phyloP scores from a whole-genome alignment of 2,888 invertebrate genomes.

The Keiferia lycopersicella region DNA sequence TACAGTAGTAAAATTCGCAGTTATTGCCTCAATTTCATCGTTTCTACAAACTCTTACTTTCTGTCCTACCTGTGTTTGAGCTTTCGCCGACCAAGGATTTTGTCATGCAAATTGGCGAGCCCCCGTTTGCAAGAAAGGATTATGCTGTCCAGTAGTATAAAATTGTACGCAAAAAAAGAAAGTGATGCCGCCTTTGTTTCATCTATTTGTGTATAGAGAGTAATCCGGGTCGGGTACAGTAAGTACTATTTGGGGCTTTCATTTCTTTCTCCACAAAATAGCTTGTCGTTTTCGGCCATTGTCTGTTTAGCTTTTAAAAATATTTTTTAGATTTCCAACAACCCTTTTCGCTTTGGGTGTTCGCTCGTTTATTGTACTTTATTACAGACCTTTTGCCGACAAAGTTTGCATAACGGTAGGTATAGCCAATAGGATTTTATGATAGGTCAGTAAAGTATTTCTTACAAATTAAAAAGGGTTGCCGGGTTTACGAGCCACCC shows the following conservation, averaged over 20 bases:
- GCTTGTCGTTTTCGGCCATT: conserved; percentile 50
- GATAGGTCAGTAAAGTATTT: conserved; percentile 44
- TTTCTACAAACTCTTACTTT: conserved; percentile 24
- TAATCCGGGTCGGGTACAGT: conserved; percentile 45
- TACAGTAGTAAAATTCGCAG: conserved; percentile 37
- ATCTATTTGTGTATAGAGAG: conserved; percentile 52
- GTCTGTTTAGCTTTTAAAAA: conserved; percentile 59
- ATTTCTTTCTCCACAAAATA: conserved; percentile 59
- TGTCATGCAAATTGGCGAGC: conserved; percentile 30
- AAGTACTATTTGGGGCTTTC: conserved; percentile 51
- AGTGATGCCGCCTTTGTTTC: conserved; percentile 54
- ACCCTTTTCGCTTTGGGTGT: conserved; percentile 66
- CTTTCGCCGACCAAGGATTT: conserved; percentile 10
- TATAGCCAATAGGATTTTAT: conserved; percentile 49
- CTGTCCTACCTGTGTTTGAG: conserved; percentile 6
- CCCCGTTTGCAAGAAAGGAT: conserved; percentile 34
- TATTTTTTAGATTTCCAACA: conserved; percentile 51
- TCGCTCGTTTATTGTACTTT: conserved; percentile 65
- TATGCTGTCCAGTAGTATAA: conserved; percentile 45
- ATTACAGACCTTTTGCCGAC: conserved; percentile 60
- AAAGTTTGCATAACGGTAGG: conserved; percentile 57
- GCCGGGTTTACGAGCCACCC: conserved; percentile 26
- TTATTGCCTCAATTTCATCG: conserved; percentile 33
- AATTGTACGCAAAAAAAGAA: conserved; percentile 49
- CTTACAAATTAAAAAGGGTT: conserved; percentile 42